These are phyloP conservation scores for Forficula auricularia DNA, from an alignment of 1,140 invertebrate genomes.

Conservation along the genomic window DNA sequence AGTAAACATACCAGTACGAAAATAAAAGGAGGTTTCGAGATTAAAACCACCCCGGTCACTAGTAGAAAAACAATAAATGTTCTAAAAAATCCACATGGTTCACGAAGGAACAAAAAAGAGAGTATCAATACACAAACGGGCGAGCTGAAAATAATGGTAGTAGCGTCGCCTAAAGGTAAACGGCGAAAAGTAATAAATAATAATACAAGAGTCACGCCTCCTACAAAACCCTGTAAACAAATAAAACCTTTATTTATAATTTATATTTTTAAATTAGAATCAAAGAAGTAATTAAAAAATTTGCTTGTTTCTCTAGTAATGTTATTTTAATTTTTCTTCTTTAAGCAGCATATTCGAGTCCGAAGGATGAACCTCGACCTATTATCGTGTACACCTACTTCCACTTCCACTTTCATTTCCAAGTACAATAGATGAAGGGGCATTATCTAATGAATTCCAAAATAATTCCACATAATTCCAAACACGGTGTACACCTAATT, in stretches of 20 bases:
- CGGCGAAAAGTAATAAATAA: constrained; percentile 34
- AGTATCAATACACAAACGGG: constrained; percentile 35
- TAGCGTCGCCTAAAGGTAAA: constrained; percentile 36
- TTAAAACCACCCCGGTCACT: constrained; percentile 31
- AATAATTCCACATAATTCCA: too few relatives aligned
- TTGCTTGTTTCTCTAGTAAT: neutral
- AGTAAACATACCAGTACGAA: constrained; percentile 22
- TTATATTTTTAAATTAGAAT: neutral
- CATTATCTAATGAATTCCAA: too few relatives aligned
- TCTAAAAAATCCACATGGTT: constrained; percentile 35
- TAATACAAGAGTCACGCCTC: constrained; percentile 29
- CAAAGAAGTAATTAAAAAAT: neutral
- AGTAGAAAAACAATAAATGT: constrained; percentile 30
- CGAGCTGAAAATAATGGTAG: constrained; percentile 39
- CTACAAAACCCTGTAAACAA: constrained; percentile 30
- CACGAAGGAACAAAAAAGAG: constrained; percentile 33
- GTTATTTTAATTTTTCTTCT: too few relatives aligned
- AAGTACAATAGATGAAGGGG: too few relatives aligned
- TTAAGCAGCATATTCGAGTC: neutral
- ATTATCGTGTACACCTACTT: too few relatives aligned
- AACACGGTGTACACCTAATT: too few relatives aligned
- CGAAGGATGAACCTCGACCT: too few relatives aligned
- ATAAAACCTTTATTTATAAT: too few relatives aligned
- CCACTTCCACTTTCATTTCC: too few relatives aligned
- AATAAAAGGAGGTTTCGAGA: constrained; percentile 33